Evolutionary conservation across 2,113 vertebrate genomes (phyloP).

Genomic region (Phoxinus phoxinus): DNA sequence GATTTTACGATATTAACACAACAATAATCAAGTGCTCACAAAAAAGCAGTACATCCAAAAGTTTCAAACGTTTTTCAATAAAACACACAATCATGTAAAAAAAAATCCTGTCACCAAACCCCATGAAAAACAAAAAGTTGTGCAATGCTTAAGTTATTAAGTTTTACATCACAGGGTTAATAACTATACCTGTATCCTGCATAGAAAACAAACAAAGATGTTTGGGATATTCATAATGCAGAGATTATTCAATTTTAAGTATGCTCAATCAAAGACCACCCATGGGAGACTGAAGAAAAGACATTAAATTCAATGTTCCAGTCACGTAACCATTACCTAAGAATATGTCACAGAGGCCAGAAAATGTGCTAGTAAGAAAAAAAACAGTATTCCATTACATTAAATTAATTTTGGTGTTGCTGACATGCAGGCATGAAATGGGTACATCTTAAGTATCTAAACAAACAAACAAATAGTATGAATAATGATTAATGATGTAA

Average conservation of each 20-base stretch:
- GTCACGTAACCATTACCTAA: background rate
- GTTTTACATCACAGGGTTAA: background rate
- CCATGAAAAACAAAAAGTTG: background rate
- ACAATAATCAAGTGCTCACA: background rate
- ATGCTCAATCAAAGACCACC: background rate
- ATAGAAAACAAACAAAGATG: background rate
- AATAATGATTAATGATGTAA: too few relatives aligned
- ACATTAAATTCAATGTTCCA: slow-evolving; percentile 6
- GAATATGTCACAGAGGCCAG: background rate
- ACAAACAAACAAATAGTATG: background rate
- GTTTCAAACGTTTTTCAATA: background rate
- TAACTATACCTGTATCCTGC: background rate
- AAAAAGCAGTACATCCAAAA: background rate
- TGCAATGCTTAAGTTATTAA: background rate
- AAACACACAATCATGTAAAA: background rate
- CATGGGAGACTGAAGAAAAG: background rate
- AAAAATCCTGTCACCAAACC: background rate
- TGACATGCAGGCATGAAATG: background rate
- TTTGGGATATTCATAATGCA: background rate
- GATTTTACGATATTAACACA: background rate
- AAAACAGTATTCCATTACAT: background rate
- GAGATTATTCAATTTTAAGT: background rate
- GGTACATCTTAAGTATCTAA: background rate
- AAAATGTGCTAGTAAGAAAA: background rate
- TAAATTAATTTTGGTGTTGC: background rate